phyloP scores from a whole-genome alignment of 2,888 invertebrate species.

The Cremastinae sp. region DNA sequence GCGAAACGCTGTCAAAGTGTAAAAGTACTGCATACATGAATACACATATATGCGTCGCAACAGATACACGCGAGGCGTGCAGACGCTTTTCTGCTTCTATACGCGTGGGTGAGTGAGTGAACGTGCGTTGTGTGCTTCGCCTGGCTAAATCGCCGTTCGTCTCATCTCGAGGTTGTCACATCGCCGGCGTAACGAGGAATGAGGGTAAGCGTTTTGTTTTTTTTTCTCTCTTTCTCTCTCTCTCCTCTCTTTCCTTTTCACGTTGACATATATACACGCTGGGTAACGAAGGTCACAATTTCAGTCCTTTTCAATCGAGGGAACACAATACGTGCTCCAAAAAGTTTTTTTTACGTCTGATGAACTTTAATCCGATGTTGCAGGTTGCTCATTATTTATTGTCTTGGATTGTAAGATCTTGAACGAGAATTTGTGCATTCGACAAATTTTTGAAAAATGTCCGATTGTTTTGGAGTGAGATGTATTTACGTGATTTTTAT shows the following conservation, averaged over 20 bases:
- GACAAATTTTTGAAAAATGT: not conserved
- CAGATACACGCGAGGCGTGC: conserved; percentile 51
- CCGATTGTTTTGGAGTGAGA: not conserved
- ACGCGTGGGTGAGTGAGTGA: conserved; percentile 57
- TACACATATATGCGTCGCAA: conserved; percentile 51
- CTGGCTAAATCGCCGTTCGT: conserved; percentile 60
- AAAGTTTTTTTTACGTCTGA: no score
- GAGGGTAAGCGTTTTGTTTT: conserved; percentile 51
- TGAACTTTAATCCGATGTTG: no score
- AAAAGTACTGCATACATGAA: conserved; percentile 15
- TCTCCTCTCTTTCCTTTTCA: no score
- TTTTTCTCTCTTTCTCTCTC: not conserved
- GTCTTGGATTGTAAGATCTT: no score
- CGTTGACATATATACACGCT: no score
- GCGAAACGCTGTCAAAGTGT: conserved; percentile 17
- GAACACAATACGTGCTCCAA: no score
- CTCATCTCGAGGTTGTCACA: conserved; percentile 58
- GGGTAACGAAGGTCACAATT: not conserved
- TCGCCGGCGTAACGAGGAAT: conserved; percentile 61
- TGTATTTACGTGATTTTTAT: no score
- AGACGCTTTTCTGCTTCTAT: conserved; percentile 52
- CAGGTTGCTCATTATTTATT: no score
- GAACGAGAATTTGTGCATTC: not conserved
- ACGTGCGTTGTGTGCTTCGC: conserved; percentile 30
- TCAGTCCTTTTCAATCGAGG: no score